Base-by-base conservation (phyloP, 2,797 vertebrate genomes). In the Australoheros facetus region DNA sequence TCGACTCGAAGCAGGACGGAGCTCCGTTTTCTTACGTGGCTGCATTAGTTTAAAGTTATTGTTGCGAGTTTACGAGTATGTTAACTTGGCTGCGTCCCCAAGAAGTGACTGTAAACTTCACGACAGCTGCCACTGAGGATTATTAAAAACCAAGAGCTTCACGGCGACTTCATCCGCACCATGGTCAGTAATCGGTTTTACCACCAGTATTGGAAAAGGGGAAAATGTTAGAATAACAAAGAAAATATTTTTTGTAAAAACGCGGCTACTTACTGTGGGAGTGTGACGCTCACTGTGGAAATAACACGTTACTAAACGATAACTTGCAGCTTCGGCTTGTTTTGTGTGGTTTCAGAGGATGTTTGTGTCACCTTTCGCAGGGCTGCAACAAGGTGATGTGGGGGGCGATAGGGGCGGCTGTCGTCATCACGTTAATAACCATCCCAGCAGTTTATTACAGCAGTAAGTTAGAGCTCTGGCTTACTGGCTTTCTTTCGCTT, bases 371-470 rank as follows among this genome's bases (percentile, higher is more conserved):
- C 82, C 85, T 90, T 85, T 87, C 45, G 3, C 85, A 96, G 95
- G 94, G 93, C 84, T 94, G 88, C 89, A 90, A 75, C 45, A 96
- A 94, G 92, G 82, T 94, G 91, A 54, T 95, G 75, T 87, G 90
- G 84, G 93, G 83, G 84, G 51, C 92, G 81, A 34, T 93, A 32
- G 95, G 92, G 78, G 91, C 91, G 69, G 92, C 83, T 91, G 95
- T 93, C 89, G 88, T 96, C 93, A 93, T 95, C 94, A 92, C 84
- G 53, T 78, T 96, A 69, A 95, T 96, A 77, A 91, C 91, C 2
- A 92, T 96, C 77, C 90, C 94, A 30, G 92, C 95, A 1, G 89
- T 96, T 86, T 93, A 95, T 90, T 80, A 94, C 37, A 93, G 94
- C 90, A 94, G 96, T 96, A 93, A 95, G 96, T 95, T 7, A 2